phyloP scores from a whole-genome alignment of 2,797 vertebrate genomes.

The Mormyrus hasselquistii region DNA sequence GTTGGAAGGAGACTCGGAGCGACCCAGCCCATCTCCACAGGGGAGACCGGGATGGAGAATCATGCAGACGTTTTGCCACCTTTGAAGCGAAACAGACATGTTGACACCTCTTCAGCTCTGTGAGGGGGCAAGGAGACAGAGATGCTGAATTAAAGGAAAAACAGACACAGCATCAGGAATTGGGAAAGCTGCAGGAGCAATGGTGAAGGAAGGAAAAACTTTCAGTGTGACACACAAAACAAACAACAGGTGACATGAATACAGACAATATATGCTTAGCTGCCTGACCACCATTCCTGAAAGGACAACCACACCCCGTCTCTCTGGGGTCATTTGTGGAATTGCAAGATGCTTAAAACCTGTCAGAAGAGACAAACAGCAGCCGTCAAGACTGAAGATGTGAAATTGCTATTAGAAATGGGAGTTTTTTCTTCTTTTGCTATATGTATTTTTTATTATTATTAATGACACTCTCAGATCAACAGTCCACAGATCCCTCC shows the following conservation, averaged over 20 bases:
- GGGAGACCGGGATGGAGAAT: not conserved
- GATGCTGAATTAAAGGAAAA: not conserved
- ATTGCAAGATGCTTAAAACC: not conserved
- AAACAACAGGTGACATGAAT: not conserved
- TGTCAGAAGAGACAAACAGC: not conserved
- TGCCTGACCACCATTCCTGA: not conserved
- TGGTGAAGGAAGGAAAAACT: not conserved
- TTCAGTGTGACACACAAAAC: not conserved
- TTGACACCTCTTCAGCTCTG: not conserved
- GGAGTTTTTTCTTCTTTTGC: not conserved
- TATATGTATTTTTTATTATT: not conserved
- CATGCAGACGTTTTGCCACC: not conserved
- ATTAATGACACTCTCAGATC: not conserved
- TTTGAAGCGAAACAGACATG: not conserved
- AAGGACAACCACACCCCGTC: not conserved
- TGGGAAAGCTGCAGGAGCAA: not conserved
- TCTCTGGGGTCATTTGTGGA: not conserved
- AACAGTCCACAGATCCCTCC: not conserved
- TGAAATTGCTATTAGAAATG: not conserved
- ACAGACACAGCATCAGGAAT: not conserved
- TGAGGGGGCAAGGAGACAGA: not conserved
- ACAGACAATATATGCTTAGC: not conserved
- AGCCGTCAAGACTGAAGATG: not conserved
- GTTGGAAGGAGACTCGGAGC: not conserved
- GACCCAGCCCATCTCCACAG: not conserved